Evolutionary conservation across 2,888 invertebrate species (phyloP).

Genomic region (Mallateleia sp.): DNA sequence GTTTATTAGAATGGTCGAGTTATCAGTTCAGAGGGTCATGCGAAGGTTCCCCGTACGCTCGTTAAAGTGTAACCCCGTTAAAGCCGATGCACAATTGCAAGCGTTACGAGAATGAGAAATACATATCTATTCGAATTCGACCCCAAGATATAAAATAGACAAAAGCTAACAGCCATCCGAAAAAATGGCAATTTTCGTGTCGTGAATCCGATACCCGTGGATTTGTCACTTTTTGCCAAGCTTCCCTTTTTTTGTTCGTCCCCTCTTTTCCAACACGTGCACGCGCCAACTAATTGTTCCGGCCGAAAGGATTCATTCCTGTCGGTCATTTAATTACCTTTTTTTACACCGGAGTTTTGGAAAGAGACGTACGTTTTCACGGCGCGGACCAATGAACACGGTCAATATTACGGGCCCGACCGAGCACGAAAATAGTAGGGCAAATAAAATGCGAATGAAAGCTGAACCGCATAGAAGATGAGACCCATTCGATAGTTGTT

Average conservation of each 20-base stretch:
- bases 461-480: conserved; percentile 10
- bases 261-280: conserved; percentile 42
- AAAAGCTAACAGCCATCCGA: conserved; percentile 19
- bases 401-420: conserved; percentile 61
- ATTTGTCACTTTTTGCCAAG: conserved; percentile 44
- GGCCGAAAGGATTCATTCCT: conserved; percentile 84
- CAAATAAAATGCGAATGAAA: conserved; percentile 22
- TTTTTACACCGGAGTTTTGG: conserved; percentile 54
- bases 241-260: conserved; percentile 36
- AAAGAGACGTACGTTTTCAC: conserved; percentile 52
- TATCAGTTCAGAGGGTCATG: conserved; percentile 50
- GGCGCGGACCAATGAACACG: conserved; percentile 34
- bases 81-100: conserved; percentile 35
- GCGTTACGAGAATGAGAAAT: conserved; percentile 38
- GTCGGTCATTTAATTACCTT: conserved; percentile 84
- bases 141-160: conserved; percentile 32
- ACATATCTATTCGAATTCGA: conserved; percentile 45
- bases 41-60: conserved; percentile 42
- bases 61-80: conserved; percentile 65
- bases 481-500: conserved; percentile 60
- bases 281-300: conserved; percentile 83
- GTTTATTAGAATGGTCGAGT: conserved; percentile 51
- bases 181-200: conserved; percentile 15
- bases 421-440: conserved; percentile 27
- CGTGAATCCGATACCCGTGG: conserved; percentile 38